Evolutionary conservation across 2,888 invertebrate species (phyloP).

Genomic region (Diachrysia chrysitis): DNA sequence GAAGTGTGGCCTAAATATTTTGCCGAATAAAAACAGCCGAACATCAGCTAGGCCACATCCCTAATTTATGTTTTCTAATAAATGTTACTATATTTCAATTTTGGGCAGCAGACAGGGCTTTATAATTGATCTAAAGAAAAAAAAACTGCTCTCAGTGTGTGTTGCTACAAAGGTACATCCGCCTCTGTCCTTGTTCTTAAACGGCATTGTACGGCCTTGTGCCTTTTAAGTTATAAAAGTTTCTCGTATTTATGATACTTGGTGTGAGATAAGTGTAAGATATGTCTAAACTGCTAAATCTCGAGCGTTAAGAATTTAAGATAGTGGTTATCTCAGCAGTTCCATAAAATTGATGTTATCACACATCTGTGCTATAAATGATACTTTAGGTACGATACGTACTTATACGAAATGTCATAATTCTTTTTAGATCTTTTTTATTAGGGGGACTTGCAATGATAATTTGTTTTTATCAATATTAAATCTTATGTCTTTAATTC

Average conservation of each 20-base stretch:
- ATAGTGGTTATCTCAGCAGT: conserved; percentile 35
- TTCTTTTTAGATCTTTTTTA: conserved; percentile 12
- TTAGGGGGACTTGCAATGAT: not conserved
- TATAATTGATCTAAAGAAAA: too few species aligned
- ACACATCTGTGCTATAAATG: not conserved
- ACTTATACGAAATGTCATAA: not conserved
- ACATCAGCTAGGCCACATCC: too few species aligned
- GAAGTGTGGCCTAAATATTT: too few species aligned
- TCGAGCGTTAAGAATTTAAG: conserved; percentile 19
- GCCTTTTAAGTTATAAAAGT: too few species aligned
- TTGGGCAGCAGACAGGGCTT: too few species aligned
- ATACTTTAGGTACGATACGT: not conserved
- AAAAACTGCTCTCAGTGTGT: too few species aligned
- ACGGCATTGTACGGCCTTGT: too few species aligned
- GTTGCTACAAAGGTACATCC: too few species aligned
- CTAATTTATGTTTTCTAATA: too few species aligned
- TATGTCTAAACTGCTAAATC: conserved; percentile 15
- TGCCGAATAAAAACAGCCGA: too few species aligned
- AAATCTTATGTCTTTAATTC: not conserved
- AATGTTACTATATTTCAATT: too few species aligned
- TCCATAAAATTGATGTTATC: conserved; percentile 41
- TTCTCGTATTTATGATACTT: not conserved
- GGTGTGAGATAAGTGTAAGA: not conserved
- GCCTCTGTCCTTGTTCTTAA: too few species aligned
- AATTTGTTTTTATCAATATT: not conserved